phyloP scores from a whole-genome alignment of 1,140 invertebrate genomes.

The Trichonephila clavipes region DNA sequence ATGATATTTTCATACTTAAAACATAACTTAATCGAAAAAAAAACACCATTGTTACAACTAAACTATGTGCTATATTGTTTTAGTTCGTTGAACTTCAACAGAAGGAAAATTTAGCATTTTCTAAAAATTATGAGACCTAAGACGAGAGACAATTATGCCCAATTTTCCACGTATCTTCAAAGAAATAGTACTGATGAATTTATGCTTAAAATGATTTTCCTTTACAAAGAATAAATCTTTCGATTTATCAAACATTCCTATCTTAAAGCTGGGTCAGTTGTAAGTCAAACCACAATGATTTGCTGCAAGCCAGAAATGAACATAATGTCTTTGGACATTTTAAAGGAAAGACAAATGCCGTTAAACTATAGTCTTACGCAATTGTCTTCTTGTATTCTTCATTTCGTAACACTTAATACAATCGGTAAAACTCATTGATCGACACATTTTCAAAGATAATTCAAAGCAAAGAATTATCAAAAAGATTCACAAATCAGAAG shows the following conservation, averaged over 20 bases:
- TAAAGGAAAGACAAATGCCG: neutral
- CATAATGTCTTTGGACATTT: neutral
- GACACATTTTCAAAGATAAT: neutral
- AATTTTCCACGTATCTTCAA: too few species aligned
- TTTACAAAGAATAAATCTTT: neutral
- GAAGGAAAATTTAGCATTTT: too few species aligned
- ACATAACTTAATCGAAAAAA: too few species aligned
- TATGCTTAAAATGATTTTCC: neutral
- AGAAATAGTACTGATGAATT: too few species aligned
- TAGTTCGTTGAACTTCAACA: too few species aligned
- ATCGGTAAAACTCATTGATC: neutral
- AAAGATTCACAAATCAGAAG: constrained; percentile 5
- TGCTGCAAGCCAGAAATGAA: neutral
- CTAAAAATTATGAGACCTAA: too few species aligned
- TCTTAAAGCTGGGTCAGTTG: neutral
- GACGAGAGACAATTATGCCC: too few species aligned
- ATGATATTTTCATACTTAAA: too few species aligned
- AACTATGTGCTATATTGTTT: too few species aligned
- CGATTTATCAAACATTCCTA: neutral
- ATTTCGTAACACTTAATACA: too few species aligned
- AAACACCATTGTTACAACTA: too few species aligned
- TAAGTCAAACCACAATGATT: neutral
- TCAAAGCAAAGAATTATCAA: neutral
- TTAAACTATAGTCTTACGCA: neutral
- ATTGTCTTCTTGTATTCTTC: neutral